A percentile compares a stretch with the other conserved stretches of the same genome.
phyloP scores from a whole-genome alignment of 2,888 invertebrate genomes.

The Bedellia somnulentella region DNA sequence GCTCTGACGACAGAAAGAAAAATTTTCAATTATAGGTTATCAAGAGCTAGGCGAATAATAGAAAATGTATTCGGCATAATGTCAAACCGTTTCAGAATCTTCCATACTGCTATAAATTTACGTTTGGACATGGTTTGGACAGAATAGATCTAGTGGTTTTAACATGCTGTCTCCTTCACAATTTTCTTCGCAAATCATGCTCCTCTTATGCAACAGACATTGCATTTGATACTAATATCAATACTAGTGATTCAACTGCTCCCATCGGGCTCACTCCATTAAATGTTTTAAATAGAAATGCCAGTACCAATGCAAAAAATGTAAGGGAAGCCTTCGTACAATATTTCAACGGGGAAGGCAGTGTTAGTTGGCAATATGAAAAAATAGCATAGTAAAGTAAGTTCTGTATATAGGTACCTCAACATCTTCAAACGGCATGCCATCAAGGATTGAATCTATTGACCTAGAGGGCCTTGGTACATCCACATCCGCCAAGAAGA shows the following conservation, averaged over 20 bases:
- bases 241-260: constrained; percentile 4
- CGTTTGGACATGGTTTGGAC: constrained; percentile 6
- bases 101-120: constrained; percentile 7
- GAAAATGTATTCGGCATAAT: constrained; percentile 10
- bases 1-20: constrained; percentile 5
- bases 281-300: constrained; percentile 2
- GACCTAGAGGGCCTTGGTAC: constrained; percentile 6
- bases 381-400: constrained; percentile 4
- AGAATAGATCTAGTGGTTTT: constrained; percentile 7
- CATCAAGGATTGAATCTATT: constrained; percentile 6
- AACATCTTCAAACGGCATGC: constrained; percentile 7
- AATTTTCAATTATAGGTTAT: constrained; percentile 9
- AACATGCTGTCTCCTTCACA: constrained; percentile 8
- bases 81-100: constrained; percentile 5
- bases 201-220: constrained; percentile 7
- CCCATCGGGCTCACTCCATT: constrained; percentile 3
- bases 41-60: constrained; percentile 6
- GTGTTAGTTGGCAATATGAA: constrained; percentile 6
- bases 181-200: constrained; percentile 7
- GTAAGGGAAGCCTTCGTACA: background rate
- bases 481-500: constrained; percentile 7
- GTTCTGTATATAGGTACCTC: constrained; percentile 1
- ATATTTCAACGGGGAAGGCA: constrained; percentile 2
- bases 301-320: constrained; percentile 1
- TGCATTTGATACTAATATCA: constrained; percentile 6